Conservation (phyloP, 2,113 vertebrate genomes). For the Lycaon pictus region DNA sequence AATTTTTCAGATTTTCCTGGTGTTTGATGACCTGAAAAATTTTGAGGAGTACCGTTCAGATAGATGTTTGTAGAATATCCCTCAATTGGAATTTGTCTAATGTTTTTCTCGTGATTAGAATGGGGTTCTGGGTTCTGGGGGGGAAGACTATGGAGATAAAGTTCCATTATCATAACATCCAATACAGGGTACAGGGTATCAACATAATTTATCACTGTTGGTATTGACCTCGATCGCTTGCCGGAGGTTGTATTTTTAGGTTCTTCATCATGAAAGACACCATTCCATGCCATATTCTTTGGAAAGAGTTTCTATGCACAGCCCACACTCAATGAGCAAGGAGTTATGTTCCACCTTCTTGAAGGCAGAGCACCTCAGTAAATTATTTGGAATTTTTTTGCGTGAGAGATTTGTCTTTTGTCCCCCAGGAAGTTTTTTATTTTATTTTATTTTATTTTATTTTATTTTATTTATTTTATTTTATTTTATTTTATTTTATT, state of each 20-base stretch:
- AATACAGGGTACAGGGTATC: neutral
- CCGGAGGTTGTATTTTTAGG: no score
- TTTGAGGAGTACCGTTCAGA: neutral
- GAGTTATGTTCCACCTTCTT: neutral
- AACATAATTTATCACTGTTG: neutral
- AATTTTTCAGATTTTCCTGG: neutral
- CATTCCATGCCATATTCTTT: neutral
- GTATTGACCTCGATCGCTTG: neutral
- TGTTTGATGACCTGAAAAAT: neutral
- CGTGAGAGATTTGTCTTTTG: neutral
- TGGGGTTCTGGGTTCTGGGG: neutral
- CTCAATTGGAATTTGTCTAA: neutral
- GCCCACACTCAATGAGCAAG: neutral
- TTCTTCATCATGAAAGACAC: neutral
- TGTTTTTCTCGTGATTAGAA: neutral
- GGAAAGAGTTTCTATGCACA: no score
- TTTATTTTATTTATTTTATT: no score
- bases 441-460: neutral
- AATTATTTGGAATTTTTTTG: slow-evolving; percentile 21
- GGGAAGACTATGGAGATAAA: neutral
- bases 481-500: no score
- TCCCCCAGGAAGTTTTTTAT: neutral
- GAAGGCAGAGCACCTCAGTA: neutral
- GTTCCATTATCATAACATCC: neutral
- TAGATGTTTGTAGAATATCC: neutral